These are phyloP conservation scores for Manis pentadactyla DNA, from an alignment of 2,797 vertebrate genomes.

Conservation along the genomic window DNA sequence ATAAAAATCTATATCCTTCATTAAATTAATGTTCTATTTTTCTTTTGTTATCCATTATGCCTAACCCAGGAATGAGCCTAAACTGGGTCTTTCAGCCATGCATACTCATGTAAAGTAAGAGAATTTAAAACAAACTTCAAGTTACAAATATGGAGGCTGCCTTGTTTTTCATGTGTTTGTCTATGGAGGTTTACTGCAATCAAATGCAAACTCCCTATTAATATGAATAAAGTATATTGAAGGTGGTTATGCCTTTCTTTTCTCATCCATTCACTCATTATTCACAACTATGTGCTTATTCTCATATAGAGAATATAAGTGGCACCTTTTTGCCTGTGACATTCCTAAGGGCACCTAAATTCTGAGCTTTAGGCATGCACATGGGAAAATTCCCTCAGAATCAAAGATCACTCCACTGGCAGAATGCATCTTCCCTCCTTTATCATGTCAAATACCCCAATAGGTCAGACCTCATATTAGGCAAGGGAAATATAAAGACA, in stretches of 20 bases:
- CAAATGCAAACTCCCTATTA: not conserved
- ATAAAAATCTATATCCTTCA: not conserved
- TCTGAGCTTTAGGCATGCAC: not conserved
- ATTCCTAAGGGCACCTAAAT: not conserved
- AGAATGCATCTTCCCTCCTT: not conserved
- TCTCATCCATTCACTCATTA: not conserved
- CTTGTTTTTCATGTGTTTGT: not conserved
- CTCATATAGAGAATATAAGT: not conserved
- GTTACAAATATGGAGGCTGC: not conserved
- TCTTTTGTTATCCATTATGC: not conserved
- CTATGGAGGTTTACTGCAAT: not conserved
- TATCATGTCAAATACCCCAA: too few species aligned
- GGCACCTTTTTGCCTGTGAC: not conserved
- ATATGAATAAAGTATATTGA: not conserved
- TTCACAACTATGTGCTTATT: not conserved
- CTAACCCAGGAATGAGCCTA: not conserved
- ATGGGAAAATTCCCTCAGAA: not conserved
- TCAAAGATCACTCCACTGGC: not conserved
- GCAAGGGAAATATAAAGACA: not conserved
- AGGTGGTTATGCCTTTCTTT: not conserved
- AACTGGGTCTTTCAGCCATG: not conserved
- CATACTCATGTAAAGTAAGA: not conserved
- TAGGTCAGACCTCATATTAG: not conserved
- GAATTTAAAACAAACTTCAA: conserved; percentile 45
- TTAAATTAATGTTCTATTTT: not conserved